These are phyloP conservation scores for Lanius ludovicianus DNA, from an alignment of 2,113 vertebrate genomes.

Conservation along the genomic window DNA sequence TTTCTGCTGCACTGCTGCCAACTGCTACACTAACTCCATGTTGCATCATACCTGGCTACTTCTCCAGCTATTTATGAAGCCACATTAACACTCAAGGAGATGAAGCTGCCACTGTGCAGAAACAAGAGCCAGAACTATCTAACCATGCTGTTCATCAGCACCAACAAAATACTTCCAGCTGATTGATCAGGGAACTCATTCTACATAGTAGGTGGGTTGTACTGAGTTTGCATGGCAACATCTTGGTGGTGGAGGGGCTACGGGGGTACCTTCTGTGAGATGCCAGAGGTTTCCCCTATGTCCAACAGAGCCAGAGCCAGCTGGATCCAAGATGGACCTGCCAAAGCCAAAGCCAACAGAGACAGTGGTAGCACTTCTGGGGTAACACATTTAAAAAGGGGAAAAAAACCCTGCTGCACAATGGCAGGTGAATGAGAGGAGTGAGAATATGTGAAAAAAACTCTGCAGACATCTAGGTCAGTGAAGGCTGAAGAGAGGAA, in stretches of 20 bases:
- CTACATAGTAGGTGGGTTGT: not conserved
- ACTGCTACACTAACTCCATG: not conserved
- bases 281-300: not conserved
- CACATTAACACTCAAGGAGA: not conserved
- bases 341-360: not conserved
- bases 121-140: not conserved
- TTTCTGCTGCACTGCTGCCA: not conserved
- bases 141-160: not conserved
- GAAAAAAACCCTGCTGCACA: not conserved
- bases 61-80: not conserved
- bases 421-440: not conserved
- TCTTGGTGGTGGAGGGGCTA: not conserved
- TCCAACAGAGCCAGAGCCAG: not conserved
- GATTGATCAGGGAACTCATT: not conserved
- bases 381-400: not conserved
- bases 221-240: not conserved
- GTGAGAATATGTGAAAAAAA: not conserved
- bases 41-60: not conserved
- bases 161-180: not conserved
- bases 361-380: rapidly evolving
- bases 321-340: not conserved
- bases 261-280: not conserved
- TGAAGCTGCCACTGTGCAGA: not conserved
- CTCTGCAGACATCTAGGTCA: not conserved
- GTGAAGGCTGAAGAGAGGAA: not conserved